Evolutionary conservation across 1,140 invertebrate genomes (phyloP).

Genomic region (Calephelis virginiensis): DNA sequence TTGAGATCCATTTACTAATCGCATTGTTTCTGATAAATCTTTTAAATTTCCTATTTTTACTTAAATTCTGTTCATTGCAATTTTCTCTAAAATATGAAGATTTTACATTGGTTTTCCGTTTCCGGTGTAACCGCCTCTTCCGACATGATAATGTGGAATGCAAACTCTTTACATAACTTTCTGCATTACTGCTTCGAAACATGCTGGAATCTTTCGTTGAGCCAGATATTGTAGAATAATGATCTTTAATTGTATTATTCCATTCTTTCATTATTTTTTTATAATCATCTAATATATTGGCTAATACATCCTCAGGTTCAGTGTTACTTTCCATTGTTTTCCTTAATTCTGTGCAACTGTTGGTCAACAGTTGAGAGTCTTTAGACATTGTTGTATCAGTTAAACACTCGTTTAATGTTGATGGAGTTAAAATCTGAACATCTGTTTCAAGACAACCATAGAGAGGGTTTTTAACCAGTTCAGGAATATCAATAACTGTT

Average conservation of each 20-base stretch:
- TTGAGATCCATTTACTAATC: conserved; percentile 49
- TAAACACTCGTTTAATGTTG: conserved; percentile 36
- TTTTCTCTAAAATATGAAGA: conserved; percentile 7
- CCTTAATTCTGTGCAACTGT: conserved; percentile 65
- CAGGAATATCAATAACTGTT: conserved; percentile 58
- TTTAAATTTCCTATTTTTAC: not conserved
- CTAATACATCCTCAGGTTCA: conserved; percentile 47
- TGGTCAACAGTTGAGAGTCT: conserved; percentile 62
- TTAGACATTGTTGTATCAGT: conserved; percentile 46
- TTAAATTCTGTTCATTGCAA: not conserved
- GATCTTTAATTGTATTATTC: conserved; percentile 68
- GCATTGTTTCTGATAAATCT: conserved; percentile 40
- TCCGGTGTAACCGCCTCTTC: conserved; percentile 28
- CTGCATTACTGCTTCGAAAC: conserved; percentile 49
- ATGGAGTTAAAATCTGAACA: conserved; percentile 48
- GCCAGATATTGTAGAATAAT: conserved; percentile 59
- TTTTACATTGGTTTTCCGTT: conserved; percentile 9
- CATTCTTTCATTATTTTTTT: conserved; percentile 75
- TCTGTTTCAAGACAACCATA: conserved; percentile 59
- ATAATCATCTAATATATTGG: conserved; percentile 65
- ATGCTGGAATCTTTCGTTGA: conserved; percentile 46
- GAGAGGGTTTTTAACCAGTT: conserved; percentile 62
- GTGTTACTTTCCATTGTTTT: conserved; percentile 54
- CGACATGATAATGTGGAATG: conserved; percentile 61
- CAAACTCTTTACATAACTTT: conserved; percentile 58